phyloP scores from a whole-genome alignment of 1,140 invertebrate genomes.

The Odontomachus brunneus region DNA sequence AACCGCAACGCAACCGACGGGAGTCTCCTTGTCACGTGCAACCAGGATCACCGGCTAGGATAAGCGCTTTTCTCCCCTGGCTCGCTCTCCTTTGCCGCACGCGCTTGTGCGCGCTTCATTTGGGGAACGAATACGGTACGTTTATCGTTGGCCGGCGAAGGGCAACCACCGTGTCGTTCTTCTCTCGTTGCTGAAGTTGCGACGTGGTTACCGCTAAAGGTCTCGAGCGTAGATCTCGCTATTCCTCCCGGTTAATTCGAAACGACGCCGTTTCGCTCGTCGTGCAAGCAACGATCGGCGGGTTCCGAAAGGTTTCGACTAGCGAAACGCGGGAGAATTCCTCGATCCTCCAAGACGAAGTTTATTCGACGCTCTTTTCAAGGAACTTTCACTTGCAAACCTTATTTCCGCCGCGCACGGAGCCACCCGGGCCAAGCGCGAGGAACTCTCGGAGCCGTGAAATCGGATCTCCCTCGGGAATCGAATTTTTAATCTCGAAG shows the following conservation, averaged over 20 bases:
- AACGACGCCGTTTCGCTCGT: too few species aligned
- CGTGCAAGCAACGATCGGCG: too few species aligned
- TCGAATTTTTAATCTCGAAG: too few species aligned
- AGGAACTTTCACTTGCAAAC: neutral
- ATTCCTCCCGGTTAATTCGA: too few species aligned
- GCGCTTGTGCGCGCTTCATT: constrained; percentile 6
- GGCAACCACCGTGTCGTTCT: neutral
- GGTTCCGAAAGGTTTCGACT: too few species aligned
- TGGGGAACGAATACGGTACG: constrained; percentile 22
- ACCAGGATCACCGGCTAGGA: constrained; percentile 65
- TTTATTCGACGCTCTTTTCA: neutral
- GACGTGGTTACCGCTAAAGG: too few species aligned
- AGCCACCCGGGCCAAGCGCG: too few species aligned
- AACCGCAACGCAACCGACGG: constrained; percentile 60
- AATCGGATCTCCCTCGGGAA: too few species aligned
- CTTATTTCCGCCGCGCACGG: neutral
- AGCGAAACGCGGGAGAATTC: too few species aligned
- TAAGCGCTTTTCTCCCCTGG: constrained; percentile 59
- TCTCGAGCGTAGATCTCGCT: neutral
- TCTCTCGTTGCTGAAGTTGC: too few species aligned
- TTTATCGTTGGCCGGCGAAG: constrained; percentile 27
- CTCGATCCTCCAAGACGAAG: too few species aligned
- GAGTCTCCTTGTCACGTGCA: constrained; percentile 67
- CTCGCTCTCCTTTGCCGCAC: neutral
- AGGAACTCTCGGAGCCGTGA: too few species aligned